These are phyloP conservation scores for Melanerpes aurifrons DNA, from an alignment of 2,113 vertebrate species.

Conservation along the genomic window DNA sequence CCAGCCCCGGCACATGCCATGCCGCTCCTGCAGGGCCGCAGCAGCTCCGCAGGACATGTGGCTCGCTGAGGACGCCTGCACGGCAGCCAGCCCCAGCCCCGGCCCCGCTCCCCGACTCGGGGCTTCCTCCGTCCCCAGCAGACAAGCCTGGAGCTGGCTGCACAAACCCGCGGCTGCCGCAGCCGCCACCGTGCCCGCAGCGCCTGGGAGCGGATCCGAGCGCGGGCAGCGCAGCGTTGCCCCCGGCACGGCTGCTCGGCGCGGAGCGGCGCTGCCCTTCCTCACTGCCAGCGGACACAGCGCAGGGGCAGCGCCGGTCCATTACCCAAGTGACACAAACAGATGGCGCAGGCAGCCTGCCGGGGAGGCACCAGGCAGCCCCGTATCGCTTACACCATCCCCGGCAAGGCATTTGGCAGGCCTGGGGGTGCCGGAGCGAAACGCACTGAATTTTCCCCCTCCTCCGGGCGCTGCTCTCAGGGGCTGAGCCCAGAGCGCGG, in stretches of 20 bases:
- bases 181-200: rapidly evolving
- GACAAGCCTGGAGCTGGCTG: rapidly evolving
- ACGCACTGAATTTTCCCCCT: not conserved
- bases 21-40: slow-evolving; percentile 30
- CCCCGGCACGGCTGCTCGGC: rapidly evolving
- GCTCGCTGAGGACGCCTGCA: not conserved
- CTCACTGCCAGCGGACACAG: not conserved
- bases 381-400: not conserved
- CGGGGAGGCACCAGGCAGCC: not conserved
- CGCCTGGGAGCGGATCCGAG: not conserved
- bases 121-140: not conserved
- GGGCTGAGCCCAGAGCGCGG: not conserved
- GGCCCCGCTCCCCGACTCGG: not conserved
- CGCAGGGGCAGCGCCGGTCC: not conserved
- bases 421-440: not conserved
- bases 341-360: slow-evolving; percentile 14
- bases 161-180: not conserved
- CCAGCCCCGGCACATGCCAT: not conserved
- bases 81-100: not conserved
- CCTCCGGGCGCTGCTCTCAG: not conserved
- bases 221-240: rapidly evolving
- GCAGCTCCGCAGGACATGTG: not conserved
- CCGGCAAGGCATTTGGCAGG: not conserved
- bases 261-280: not conserved
- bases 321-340: not conserved